Evolutionary conservation across 1,140 invertebrate genomes (phyloP).

Genomic region (Agraylea sexmaculata): DNA sequence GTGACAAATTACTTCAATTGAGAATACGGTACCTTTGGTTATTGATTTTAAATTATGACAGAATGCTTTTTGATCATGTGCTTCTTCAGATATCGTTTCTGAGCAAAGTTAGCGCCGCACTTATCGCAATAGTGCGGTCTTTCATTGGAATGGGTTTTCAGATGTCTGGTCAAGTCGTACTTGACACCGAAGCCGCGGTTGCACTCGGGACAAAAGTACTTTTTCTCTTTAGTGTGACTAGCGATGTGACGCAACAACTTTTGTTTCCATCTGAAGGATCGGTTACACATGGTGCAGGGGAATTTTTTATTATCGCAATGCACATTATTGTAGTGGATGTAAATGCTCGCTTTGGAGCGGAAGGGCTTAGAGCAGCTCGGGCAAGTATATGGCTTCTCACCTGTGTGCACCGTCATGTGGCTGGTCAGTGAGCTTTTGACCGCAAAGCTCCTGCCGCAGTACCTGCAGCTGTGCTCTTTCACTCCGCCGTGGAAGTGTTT

Average conservation of each 20-base stretch:
- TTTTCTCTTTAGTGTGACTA: slow-evolving; percentile 37
- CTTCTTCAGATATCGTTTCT: slow-evolving; percentile 40
- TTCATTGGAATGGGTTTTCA: slow-evolving; percentile 37
- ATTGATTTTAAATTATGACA: slow-evolving; percentile 4
- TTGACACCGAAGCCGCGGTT: slow-evolving; percentile 41
- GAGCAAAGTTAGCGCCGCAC: slow-evolving; percentile 44
- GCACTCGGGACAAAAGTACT: slow-evolving; percentile 39
- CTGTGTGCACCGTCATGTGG: slow-evolving; percentile 34
- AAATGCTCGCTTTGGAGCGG: slow-evolving; percentile 38
- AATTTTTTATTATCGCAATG: slow-evolving; percentile 39
- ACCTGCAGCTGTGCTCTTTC: slow-evolving; percentile 17
- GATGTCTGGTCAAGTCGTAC: slow-evolving; percentile 39
- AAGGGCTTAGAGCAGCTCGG: slow-evolving; percentile 41
- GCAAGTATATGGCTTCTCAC: slow-evolving; percentile 37
- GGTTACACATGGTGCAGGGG: slow-evolving; percentile 35
- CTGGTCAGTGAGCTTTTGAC: slow-evolving; percentile 26
- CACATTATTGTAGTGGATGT: slow-evolving; percentile 41
- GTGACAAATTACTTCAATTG: too few species aligned
- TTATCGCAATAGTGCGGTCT: slow-evolving; percentile 40
- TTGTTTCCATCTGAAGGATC: slow-evolving; percentile 38
- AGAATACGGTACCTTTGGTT: too few species aligned
- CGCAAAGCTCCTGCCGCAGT: slow-evolving; percentile 18
- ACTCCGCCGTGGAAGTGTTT: slow-evolving; percentile 21
- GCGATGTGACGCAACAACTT: slow-evolving; percentile 36
- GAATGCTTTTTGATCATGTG: slow-evolving; percentile 31